Evolutionary conservation across 2,113 vertebrate species (phyloP).

Genomic region (Coturnix japonica): DNA sequence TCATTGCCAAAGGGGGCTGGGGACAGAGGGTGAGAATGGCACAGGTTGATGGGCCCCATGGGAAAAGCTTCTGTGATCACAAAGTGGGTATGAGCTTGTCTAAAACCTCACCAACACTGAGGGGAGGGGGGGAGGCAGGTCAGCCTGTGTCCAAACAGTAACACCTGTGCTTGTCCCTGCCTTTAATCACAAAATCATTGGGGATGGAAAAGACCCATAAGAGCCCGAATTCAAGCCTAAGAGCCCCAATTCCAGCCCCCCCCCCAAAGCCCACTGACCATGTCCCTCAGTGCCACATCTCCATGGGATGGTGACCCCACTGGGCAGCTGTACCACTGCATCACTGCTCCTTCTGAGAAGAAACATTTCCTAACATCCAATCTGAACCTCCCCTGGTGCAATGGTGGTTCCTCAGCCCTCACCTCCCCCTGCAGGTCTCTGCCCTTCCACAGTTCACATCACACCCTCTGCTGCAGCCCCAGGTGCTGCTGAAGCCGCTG

Average conservation of each 20-base stretch:
- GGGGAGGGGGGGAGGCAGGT: too few relatives aligned
- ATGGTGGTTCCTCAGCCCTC: not conserved
- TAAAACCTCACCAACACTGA: not conserved
- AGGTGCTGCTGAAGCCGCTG: not conserved
- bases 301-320: too few relatives aligned
- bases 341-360: too few relatives aligned
- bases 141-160: not conserved
- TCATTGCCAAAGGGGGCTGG: not conserved
- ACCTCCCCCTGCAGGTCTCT: fast-evolving
- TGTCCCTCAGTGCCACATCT: too few relatives aligned
- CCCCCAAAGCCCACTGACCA: too few relatives aligned
- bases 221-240: too few relatives aligned
- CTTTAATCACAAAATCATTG: too few relatives aligned
- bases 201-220: too few relatives aligned
- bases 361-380: too few relatives aligned
- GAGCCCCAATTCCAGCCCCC: too few relatives aligned
- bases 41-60: not conserved
- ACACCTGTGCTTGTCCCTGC: not conserved
- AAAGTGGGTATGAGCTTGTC: not conserved
- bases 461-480: not conserved
- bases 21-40: not conserved
- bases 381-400: not conserved
- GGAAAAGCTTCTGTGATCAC: not conserved
- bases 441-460: not conserved
- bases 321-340: too few relatives aligned